Conservation (phyloP, 1,140 invertebrate genomes). For the Drosophila obscura region DNA sequence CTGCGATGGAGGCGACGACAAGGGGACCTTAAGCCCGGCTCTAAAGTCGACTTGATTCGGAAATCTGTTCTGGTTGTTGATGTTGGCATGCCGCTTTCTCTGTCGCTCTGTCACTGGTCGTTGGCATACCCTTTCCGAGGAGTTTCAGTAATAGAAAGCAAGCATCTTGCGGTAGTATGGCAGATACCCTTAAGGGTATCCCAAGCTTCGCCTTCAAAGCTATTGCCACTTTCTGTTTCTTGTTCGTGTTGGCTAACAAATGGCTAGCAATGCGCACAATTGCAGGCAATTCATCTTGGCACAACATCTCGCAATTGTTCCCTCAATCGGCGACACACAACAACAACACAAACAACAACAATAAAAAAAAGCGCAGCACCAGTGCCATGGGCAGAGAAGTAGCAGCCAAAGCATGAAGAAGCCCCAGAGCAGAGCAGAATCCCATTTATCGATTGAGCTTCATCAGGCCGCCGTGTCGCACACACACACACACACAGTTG, state of each 20-base stretch:
- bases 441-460: conserved; percentile 70
- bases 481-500: too few species aligned
- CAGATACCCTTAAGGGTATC: too few species aligned
- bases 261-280: conserved; percentile 74
- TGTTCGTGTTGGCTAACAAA: conserved; percentile 62
- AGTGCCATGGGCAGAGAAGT: background rate
- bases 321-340: conserved; percentile 70
- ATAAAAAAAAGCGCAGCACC: conserved; percentile 42
- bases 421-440: conserved; percentile 36
- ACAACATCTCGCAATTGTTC: conserved; percentile 68
- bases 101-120: background rate
- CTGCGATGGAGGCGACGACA: background rate
- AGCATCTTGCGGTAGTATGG: too few species aligned
- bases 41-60: conserved; percentile 7
- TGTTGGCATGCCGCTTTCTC: conserved; percentile 7
- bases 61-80: conserved; percentile 12
- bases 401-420: conserved; percentile 1
- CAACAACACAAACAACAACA: too few species aligned
- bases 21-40: conserved; percentile 18
- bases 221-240: background rate
- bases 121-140: background rate
- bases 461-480: conserved; percentile 44
- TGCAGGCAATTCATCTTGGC: conserved; percentile 78
- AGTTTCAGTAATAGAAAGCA: background rate
- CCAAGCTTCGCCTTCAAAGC: too few species aligned